Percentiles rank a stretch among this genome's conserved stretches.
Evolutionary conservation across 1,140 invertebrate genomes (phyloP).

Genomic region (Probaryconus sp.): DNA sequence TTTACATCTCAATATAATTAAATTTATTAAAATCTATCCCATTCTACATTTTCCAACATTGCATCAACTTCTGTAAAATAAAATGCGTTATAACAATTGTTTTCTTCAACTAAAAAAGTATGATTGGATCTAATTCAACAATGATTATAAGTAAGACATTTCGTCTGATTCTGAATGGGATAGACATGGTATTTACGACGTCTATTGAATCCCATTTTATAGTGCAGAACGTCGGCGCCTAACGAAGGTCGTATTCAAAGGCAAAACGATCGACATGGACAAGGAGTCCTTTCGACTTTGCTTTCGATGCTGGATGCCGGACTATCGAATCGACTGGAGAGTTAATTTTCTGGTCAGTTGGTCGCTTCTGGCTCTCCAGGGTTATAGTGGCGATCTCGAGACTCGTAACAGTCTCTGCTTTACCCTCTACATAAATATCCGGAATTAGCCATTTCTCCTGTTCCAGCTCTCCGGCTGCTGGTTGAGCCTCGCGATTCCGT

Average conservation of each 20-base stretch:
- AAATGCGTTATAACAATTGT: too few relatives aligned
- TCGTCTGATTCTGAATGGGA: slow-evolving; percentile 9
- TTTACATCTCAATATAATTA: slow-evolving; percentile 29
- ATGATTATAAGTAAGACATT: neutral
- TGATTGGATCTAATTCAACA: too few relatives aligned
- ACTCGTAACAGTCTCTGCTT: slow-evolving; percentile 76
- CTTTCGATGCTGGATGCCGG: slow-evolving; percentile 63
- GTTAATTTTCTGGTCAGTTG: slow-evolving; percentile 80
- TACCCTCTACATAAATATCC: slow-evolving; percentile 79
- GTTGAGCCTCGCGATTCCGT: slow-evolving; percentile 50
- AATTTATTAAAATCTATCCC: too few relatives aligned
- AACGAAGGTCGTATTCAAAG: slow-evolving; percentile 58
- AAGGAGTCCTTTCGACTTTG: slow-evolving; percentile 62
- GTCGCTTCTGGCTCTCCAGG: slow-evolving; percentile 78
- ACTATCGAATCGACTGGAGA: slow-evolving; percentile 76
- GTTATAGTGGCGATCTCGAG: slow-evolving; percentile 77
- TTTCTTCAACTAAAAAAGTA: too few relatives aligned
- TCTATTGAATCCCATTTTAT: slow-evolving; percentile 44
- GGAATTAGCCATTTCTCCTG: slow-evolving; percentile 79
- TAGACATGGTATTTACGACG: slow-evolving; percentile 16
- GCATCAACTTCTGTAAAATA: too few relatives aligned
- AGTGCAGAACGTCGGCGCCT: slow-evolving; percentile 48
- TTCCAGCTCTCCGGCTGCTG: slow-evolving; percentile 65
- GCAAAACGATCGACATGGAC: slow-evolving; percentile 58
- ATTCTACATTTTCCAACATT: too few relatives aligned